Conservation (phyloP, 2,888 invertebrate species). For the Cepaea hortensis region DNA sequence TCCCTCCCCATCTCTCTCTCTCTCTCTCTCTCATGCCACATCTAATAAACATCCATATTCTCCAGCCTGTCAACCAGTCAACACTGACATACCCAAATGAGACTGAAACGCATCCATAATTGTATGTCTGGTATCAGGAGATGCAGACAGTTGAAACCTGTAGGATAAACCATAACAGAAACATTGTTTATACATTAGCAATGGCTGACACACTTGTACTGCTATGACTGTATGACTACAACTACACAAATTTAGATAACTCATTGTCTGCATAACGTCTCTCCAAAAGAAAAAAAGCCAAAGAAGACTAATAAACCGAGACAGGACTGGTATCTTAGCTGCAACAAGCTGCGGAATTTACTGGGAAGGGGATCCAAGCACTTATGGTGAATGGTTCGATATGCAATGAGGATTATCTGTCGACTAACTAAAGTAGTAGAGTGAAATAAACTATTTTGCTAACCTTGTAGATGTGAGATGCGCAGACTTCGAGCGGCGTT, state of each 20-base stretch:
- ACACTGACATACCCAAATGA: constrained; percentile 4
- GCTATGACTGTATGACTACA: not conserved
- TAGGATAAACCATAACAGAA: not conserved
- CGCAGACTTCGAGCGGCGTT: constrained; percentile 63
- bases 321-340: too few relatives aligned
- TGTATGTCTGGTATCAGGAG: not conserved
- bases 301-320: too few relatives aligned
- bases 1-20: not conserved
- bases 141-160: constrained; percentile 2
- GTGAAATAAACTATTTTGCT: too few relatives aligned
- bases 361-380: too few relatives aligned
- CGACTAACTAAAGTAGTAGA: too few relatives aligned
- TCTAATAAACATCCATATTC: not conserved
- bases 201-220: not conserved
- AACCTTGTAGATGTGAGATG: constrained; percentile 1
- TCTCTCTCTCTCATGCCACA: not conserved
- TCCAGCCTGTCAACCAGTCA: not conserved
- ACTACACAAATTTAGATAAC: not conserved
- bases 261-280: not conserved
- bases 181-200: not conserved
- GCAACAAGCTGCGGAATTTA: too few relatives aligned
- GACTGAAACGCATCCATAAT: not conserved
- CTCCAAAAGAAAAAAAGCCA: too few relatives aligned
- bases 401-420: too few relatives aligned
- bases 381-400: too few relatives aligned